Conservation (phyloP, 2,113 vertebrate species). For the Edolisoma coerulescens region DNA sequence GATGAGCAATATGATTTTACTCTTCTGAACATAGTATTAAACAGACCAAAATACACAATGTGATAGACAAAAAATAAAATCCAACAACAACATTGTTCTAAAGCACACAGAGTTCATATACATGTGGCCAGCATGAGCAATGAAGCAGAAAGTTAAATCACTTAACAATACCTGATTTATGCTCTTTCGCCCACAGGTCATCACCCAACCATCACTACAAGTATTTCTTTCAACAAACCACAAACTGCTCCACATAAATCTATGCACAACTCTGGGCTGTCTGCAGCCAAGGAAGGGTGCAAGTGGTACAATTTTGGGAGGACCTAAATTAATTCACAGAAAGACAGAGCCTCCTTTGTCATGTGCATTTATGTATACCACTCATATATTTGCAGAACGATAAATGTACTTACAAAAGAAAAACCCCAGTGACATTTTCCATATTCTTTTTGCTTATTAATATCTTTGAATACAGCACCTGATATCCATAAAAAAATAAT, state of each 20-base stretch:
- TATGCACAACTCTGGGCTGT: background rate
- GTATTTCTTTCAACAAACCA: background rate
- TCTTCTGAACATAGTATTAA: background rate
- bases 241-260: background rate
- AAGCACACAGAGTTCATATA: background rate
- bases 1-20: background rate
- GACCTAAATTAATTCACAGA: background rate
- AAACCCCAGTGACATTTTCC: background rate
- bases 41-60: background rate
- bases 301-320: background rate
- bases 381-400: background rate
- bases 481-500: background rate
- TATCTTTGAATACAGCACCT: background rate
- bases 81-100: background rate
- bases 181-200: background rate
- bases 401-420: background rate
- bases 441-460: background rate
- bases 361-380: background rate
- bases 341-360: background rate
- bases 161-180: background rate
- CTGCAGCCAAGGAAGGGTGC: background rate
- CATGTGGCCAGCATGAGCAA: background rate
- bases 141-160: conserved; percentile 15
- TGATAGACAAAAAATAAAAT: background rate
- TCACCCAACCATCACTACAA: background rate